A percentile compares a stretch with the other conserved stretches of the same genome.
Evolutionary conservation across 2,113 vertebrate species (phyloP).

Genomic region (Todiramphus chloris): DNA sequence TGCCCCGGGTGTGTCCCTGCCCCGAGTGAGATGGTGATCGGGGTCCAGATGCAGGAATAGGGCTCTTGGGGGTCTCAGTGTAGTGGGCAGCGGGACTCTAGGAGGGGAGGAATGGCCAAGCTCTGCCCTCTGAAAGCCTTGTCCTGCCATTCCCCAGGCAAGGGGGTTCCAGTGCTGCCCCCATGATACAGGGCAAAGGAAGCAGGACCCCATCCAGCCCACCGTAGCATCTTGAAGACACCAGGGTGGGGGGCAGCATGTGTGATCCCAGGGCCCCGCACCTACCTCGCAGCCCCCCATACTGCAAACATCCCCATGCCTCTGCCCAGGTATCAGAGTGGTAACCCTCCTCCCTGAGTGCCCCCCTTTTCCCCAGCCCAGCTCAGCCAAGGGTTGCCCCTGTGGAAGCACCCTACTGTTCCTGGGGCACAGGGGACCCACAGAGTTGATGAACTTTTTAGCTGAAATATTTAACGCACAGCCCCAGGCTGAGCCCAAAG

Average conservation of each 20-base stretch:
- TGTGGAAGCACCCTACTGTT: background rate
- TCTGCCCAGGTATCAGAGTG: background rate
- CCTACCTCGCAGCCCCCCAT: accelerated
- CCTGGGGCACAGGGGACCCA: accelerated
- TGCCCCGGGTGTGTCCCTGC: background rate
- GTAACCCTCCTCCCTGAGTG: background rate
- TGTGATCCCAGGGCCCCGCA: no score
- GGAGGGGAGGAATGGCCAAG: accelerated
- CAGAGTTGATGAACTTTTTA: background rate
- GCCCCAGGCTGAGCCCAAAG: background rate
- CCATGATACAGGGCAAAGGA: background rate
- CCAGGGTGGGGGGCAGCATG: background rate
- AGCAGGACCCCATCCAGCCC: background rate
- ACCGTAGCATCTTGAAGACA: background rate
- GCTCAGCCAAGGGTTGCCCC: accelerated
- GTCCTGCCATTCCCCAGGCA: background rate
- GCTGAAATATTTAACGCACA: accelerated
- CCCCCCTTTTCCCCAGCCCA: background rate
- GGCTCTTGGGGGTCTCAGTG: background rate
- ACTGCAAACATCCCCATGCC: background rate
- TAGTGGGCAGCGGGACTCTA: background rate
- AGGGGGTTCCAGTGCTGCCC: background rate
- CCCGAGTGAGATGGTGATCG: background rate
- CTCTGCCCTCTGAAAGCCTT: background rate
- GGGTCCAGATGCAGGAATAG: background rate